phyloP scores from a whole-genome alignment of 2,888 invertebrate species.

The Cantharis rufa region DNA sequence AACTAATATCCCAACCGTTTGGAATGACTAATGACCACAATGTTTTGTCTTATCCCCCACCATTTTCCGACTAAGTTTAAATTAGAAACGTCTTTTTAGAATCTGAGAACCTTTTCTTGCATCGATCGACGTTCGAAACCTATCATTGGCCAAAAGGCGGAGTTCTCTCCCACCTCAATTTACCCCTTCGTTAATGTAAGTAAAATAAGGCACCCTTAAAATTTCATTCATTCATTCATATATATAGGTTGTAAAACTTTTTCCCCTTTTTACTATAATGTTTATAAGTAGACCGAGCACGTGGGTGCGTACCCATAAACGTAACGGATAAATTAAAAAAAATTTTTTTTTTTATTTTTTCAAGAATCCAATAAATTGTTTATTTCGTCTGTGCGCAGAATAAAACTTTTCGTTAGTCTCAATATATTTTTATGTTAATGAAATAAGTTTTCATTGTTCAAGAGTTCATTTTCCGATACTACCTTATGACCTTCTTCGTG shows the following conservation, averaged over 20 bases:
- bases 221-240: conserved; percentile 38
- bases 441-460: not conserved
- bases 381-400: no score
- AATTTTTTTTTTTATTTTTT: not conserved
- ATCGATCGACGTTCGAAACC: conserved; percentile 49
- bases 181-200: conserved; percentile 41
- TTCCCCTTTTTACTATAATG: conserved; percentile 26
- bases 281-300: conserved; percentile 20
- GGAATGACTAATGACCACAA: conserved; percentile 56
- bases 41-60: conserved; percentile 50
- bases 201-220: conserved; percentile 32
- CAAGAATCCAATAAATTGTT: not conserved
- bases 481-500: conserved; percentile 38
- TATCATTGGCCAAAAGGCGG: conserved; percentile 55
- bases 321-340: not conserved
- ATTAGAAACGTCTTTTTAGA: conserved; percentile 57
- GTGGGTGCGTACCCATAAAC: conserved; percentile 13
- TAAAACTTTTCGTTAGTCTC: not conserved
- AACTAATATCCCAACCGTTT: conserved; percentile 54
- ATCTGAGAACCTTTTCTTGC: conserved; percentile 58
- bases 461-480: conserved; percentile 14
- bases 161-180: conserved; percentile 47
- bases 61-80: conserved; percentile 44
- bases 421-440: not conserved
- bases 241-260: conserved; percentile 12